Conservation (phyloP, 2,113 vertebrate species). For the Zosterops hypoxanthus region DNA sequence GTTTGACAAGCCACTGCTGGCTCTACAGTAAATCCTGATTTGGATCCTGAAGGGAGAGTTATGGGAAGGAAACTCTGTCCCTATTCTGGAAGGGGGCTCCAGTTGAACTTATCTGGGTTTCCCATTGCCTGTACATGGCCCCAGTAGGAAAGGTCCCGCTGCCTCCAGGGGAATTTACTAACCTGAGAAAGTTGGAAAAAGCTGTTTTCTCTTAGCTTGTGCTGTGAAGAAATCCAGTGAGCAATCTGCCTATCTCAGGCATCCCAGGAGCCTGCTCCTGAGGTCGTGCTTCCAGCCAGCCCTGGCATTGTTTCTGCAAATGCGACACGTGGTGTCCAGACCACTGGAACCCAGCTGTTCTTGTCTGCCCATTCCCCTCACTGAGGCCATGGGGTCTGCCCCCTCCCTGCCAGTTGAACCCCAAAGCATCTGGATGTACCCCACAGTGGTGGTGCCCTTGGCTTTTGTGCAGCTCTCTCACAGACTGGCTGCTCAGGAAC, state of each 20-base stretch:
- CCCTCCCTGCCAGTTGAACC: background rate
- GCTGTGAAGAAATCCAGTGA: background rate
- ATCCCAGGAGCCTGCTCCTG: background rate
- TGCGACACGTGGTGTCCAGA: background rate
- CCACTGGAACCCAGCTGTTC: background rate
- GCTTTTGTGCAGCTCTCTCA: background rate
- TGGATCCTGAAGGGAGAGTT: background rate
- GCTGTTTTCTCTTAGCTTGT: background rate
- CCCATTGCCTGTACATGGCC: background rate
- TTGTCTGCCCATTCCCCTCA: fast-evolving
- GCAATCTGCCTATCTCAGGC: background rate
- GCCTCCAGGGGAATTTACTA: background rate
- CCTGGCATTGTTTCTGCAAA: background rate
- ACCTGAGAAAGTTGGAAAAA: background rate
- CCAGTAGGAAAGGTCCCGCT: background rate
- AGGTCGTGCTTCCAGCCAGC: background rate
- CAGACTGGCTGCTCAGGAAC: background rate
- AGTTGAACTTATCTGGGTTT: background rate
- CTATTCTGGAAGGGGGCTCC: background rate
- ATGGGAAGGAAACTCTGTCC: background rate
- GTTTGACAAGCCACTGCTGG: background rate
- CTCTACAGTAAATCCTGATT: background rate
- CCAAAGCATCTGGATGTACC: background rate
- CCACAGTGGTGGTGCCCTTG: background rate
- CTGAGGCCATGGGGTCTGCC: background rate